These are phyloP conservation scores for Himantopus leucocephalus DNA, from an alignment of 2,113 vertebrate genomes.

Conservation along the genomic window DNA sequence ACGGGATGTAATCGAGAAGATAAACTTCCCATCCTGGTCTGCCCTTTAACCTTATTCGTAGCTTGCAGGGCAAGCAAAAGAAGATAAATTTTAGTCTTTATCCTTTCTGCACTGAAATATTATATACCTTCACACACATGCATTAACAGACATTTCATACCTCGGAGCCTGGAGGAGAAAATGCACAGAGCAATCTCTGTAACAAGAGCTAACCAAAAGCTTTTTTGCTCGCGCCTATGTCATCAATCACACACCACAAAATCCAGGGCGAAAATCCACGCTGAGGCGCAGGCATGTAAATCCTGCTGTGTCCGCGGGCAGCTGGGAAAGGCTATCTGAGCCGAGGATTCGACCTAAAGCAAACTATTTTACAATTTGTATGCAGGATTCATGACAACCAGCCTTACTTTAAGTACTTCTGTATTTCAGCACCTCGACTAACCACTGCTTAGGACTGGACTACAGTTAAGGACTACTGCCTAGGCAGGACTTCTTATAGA, in stretches of 20 bases:
- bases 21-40: not conserved
- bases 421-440: not conserved
- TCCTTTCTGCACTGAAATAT: not conserved
- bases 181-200: not conserved
- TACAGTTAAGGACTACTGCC: not conserved
- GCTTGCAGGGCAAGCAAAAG: not conserved
- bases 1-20: not conserved
- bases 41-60: not conserved
- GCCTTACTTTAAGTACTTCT: not conserved
- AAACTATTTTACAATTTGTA: not conserved
- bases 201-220: not conserved
- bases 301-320: not conserved
- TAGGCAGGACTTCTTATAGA: not conserved
- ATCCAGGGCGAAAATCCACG: not conserved
- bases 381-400: not conserved
- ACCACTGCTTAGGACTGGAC: not conserved
- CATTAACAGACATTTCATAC: not conserved
- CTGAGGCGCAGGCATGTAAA: not conserved
- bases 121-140: not conserved
- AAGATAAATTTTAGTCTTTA: not conserved
- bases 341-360: not conserved
- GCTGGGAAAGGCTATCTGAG: not conserved
- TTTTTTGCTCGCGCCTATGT: not conserved
- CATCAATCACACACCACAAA: not conserved
- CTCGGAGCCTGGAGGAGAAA: not conserved